phyloP scores from a whole-genome alignment of 1,140 invertebrate genomes.

The Solen grandis region DNA sequence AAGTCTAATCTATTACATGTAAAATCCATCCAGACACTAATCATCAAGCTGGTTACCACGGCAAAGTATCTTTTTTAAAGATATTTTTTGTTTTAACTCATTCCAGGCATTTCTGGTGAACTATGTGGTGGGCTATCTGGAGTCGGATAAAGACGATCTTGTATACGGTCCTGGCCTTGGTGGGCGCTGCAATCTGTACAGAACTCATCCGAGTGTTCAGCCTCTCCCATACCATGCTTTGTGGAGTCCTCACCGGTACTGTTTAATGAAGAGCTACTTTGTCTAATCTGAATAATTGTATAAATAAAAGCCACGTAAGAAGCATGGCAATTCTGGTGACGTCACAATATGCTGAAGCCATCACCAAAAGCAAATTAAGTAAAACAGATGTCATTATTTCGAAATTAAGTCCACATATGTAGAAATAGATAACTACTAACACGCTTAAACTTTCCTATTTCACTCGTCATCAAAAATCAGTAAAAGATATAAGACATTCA shows the following conservation, averaged over 20 bases:
- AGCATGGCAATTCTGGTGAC: not conserved
- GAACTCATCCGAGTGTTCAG: constrained; percentile 20
- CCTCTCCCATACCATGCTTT: constrained; percentile 23
- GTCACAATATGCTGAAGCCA: not conserved
- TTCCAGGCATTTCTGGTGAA: constrained; percentile 46
- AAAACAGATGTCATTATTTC: too few species aligned
- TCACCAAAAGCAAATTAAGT: not conserved
- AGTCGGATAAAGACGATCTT: constrained; percentile 4
- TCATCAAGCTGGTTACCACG: too few species aligned
- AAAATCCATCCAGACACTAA: not conserved
- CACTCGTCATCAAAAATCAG: too few species aligned
- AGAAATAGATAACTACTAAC: too few species aligned
- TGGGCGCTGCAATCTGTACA: constrained; percentile 12
- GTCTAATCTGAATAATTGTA: not conserved
- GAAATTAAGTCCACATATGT: too few species aligned
- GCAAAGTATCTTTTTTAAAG: too few species aligned
- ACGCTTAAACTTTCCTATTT: too few species aligned
- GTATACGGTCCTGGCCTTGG: constrained; percentile 34
- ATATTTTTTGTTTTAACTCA: not conserved
- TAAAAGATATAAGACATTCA: too few species aligned
- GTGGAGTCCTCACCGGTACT: constrained; percentile 31
- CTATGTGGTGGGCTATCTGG: constrained; percentile 23
- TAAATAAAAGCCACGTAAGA: not conserved
- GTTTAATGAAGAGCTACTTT: not conserved
- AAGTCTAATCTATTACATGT: not conserved